Percentiles rank a stretch among this genome's conserved stretches.
Conservation (phyloP, 37 sponge, comb jelly and placozoan genomes). For the Aplysina aerophoba region DNA sequence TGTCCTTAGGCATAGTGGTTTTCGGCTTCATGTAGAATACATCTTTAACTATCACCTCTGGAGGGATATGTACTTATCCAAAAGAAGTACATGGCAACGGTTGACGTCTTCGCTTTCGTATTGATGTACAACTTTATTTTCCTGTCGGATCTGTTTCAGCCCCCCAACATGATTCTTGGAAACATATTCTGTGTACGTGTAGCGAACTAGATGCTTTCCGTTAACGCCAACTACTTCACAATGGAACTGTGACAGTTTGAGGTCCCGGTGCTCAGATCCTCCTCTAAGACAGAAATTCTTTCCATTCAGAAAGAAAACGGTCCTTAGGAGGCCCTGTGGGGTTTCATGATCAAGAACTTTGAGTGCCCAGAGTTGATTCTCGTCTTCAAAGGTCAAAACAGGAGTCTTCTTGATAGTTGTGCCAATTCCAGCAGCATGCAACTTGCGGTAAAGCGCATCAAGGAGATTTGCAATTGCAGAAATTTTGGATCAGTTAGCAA, state of each 20-base stretch:
- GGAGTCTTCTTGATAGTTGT: neutral
- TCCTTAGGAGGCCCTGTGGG: constrained; percentile 27
- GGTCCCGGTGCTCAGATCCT: constrained; percentile 31
- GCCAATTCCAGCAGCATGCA: constrained; percentile 12
- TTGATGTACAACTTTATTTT: no score
- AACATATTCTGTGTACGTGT: no score
- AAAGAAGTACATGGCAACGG: no score
- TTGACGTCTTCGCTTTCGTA: no score
- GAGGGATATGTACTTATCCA: no score
- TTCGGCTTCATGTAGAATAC: no score
- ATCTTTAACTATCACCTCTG: no score
- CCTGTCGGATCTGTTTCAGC: no score
- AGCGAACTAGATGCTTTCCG: no score
- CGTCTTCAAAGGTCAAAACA: neutral
- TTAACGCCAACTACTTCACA: constrained; percentile 8
- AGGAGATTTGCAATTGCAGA: constrained; percentile 2
- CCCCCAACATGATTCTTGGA: no score
- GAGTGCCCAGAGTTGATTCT: neutral
- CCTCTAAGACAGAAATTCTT: constrained; percentile 55
- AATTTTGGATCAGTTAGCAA: neutral
- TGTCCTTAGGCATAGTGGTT: no score
- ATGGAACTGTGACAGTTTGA: constrained; percentile 39
- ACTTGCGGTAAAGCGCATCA: constrained; percentile 8
- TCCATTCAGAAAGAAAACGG: constrained; percentile 61
- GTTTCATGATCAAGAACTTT: constrained; percentile 4